Conservation (phyloP, 2,888 invertebrate genomes). For the Chrysolina haemoptera region DNA sequence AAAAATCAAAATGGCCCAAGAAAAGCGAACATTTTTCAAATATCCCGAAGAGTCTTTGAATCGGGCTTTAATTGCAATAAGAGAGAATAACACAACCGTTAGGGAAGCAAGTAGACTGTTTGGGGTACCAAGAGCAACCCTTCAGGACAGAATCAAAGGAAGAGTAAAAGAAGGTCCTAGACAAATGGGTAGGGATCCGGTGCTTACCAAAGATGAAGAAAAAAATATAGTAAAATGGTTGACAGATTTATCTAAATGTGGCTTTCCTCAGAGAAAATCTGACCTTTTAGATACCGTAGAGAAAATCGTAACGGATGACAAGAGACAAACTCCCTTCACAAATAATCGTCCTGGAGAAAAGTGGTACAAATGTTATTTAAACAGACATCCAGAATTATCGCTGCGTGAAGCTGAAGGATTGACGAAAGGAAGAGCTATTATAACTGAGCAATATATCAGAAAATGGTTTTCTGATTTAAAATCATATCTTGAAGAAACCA, state of each 20-base stretch:
- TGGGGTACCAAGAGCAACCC: not conserved
- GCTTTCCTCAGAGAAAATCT: slow-evolving; percentile 58
- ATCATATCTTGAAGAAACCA: not conserved
- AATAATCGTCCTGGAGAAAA: slow-evolving; percentile 44
- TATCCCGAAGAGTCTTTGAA: not conserved
- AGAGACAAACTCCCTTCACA: slow-evolving; percentile 30
- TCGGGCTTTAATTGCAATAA: not conserved
- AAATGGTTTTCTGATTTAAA: slow-evolving; percentile 31
- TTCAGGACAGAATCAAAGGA: not conserved
- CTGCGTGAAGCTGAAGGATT: slow-evolving; percentile 28
- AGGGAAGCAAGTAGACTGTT: not conserved
- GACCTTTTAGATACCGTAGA: slow-evolving; percentile 55
- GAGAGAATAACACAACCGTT: not conserved
- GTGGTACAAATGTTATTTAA: slow-evolving; percentile 57
- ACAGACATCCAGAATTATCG: slow-evolving; percentile 51
- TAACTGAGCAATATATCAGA: slow-evolving; percentile 32
- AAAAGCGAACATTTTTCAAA: no score
- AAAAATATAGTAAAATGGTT: slow-evolving; percentile 55
- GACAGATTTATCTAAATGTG: slow-evolving; percentile 55
- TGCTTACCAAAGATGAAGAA: slow-evolving; percentile 46
- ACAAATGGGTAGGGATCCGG: slow-evolving; percentile 8
- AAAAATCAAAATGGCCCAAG: no score
- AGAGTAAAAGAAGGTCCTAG: slow-evolving; percentile 9
- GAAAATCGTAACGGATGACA: slow-evolving; percentile 46
- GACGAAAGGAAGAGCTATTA: slow-evolving; percentile 29